phyloP scores from a whole-genome alignment of 2,888 invertebrate genomes.

The Cheilosia pagana region DNA sequence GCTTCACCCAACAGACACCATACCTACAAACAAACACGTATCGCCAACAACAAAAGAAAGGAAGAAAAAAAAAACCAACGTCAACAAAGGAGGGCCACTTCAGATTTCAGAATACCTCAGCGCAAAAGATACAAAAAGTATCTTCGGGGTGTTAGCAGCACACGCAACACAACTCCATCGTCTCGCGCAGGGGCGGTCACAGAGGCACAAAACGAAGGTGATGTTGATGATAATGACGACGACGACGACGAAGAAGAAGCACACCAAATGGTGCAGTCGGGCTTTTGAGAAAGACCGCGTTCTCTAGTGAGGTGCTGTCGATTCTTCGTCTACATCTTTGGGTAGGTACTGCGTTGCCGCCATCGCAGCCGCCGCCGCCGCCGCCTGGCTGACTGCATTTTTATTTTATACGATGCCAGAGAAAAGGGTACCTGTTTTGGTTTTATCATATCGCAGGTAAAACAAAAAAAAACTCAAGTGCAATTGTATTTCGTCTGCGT shows the following conservation, averaged over 20 bases:
- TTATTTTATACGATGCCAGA: conserved; percentile 52
- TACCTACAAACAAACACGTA: conserved; percentile 19
- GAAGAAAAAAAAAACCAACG: conserved; percentile 25
- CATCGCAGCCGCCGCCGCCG: conserved; percentile 25
- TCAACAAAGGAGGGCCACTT: conserved; percentile 61
- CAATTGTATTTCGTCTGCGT: conserved; percentile 23
- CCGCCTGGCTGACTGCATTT: conserved; percentile 73
- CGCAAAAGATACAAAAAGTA: conserved; percentile 40
- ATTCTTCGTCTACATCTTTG: conserved; percentile 42
- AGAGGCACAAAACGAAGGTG: conserved; percentile 47
- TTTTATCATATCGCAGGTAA: conserved; percentile 54
- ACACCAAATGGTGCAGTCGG: conserved; percentile 58
- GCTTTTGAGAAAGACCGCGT: conserved; percentile 67
- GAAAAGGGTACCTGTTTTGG: conserved; percentile 55
- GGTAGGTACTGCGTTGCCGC: conserved; percentile 5
- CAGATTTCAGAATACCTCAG: conserved; percentile 44
- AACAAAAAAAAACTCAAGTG: conserved; percentile 45
- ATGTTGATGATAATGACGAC: conserved; percentile 59
- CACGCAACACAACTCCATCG: conserved; percentile 25
- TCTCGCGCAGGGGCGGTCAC: neutral
- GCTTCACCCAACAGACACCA: conserved; percentile 17
- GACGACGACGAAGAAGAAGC: conserved; percentile 58
- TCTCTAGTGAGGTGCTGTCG: conserved; percentile 48
- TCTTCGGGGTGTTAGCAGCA: conserved; percentile 62
- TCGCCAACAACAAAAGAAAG: conserved; percentile 5